phyloP scores from a whole-genome alignment of 2,113 vertebrate species.

The Sphaerodactylus townsendi region DNA sequence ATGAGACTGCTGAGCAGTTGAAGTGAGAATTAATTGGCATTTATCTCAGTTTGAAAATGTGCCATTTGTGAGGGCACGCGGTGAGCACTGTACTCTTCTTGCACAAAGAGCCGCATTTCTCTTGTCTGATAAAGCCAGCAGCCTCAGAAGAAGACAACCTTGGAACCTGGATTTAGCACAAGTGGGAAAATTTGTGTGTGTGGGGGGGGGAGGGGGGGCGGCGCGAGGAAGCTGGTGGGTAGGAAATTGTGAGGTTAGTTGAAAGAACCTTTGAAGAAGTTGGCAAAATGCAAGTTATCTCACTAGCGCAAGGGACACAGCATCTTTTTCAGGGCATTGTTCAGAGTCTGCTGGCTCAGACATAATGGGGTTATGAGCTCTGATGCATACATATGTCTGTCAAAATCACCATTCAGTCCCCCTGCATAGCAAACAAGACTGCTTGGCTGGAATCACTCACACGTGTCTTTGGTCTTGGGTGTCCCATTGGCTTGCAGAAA shows the following conservation, averaged over 20 bases:
- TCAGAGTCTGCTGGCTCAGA: background rate
- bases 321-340: background rate
- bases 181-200: background rate
- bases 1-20: background rate
- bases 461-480: background rate
- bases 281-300: background rate
- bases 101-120: background rate
- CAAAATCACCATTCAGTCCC: background rate
- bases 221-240: background rate
- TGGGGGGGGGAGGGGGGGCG: too few relatives aligned
- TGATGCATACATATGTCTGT: background rate
- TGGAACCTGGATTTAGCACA: background rate
- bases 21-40: constrained; percentile 13
- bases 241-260: background rate
- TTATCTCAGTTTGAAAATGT: constrained; percentile 7
- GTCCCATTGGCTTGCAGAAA: background rate
- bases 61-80: background rate
- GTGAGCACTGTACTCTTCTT: background rate
- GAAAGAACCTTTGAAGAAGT: background rate
- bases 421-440: background rate
- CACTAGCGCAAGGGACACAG: background rate
- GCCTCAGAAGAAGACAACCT: background rate
- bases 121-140: background rate
- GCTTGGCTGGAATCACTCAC: background rate
- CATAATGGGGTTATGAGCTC: background rate